Conservation (phyloP, 2,113 vertebrate species). For the Urocynchramus pylzowi region DNA sequence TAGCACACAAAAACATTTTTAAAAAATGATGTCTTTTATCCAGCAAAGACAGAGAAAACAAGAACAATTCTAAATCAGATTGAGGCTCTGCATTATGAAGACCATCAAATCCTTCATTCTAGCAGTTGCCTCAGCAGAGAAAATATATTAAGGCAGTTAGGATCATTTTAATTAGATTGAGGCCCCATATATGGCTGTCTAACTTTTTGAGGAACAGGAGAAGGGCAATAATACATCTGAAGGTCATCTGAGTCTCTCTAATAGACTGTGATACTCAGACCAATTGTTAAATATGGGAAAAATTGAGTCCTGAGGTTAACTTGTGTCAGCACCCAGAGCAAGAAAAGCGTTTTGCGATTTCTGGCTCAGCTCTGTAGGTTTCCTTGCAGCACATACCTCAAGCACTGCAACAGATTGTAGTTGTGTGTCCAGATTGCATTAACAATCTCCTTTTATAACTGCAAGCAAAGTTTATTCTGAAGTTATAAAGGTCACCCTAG, state of each 20-base stretch:
- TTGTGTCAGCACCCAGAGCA: constrained; percentile 17
- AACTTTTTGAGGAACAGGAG: constrained; percentile 9
- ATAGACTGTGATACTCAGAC: neutral
- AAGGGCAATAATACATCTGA: constrained; percentile 6
- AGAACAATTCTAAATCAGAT: constrained; percentile 6
- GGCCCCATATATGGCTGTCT: neutral
- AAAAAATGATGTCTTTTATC: neutral
- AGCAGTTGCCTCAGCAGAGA: constrained; percentile 26
- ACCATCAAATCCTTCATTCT: constrained; percentile 20
- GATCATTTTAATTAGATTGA: constrained; percentile 48
- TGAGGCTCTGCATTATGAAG: neutral
- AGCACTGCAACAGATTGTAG: neutral
- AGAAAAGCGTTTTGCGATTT: neutral
- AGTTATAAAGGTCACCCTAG: constrained; percentile 21
- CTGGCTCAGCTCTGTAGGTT: neutral
- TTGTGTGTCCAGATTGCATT: neutral
- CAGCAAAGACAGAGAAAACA: neutral
- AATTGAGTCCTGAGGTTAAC: neutral
- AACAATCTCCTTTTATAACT: constrained; percentile 11
- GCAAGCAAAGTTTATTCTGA: constrained; percentile 49
- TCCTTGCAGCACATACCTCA: neutral
- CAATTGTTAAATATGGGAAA: constrained; percentile 17
- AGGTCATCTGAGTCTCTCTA: neutral
- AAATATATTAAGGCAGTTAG: constrained; percentile 29
- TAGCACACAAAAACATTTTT: neutral